Base-by-base conservation (phyloP, 1,140 invertebrate genomes). In the Ptiloglossa arizonensis region DNA sequence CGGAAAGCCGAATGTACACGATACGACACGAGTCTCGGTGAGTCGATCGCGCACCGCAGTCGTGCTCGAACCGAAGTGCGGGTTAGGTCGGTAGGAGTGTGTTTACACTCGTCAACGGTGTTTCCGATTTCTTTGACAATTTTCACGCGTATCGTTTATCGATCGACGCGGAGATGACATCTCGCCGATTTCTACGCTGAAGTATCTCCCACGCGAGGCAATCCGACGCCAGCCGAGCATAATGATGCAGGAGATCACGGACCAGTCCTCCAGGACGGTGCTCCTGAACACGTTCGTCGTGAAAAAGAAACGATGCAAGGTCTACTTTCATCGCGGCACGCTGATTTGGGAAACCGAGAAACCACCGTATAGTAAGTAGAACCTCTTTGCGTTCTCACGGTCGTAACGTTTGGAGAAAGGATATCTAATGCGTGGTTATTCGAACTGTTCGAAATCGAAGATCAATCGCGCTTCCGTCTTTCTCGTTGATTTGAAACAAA, bases 261-360 rank as follows among this genome's bases (percentile, higher is more conserved):
- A 70, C 32, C 70, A 77, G 3, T 60, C 77, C 44, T 87, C 80
- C 19, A 79, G 83, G 35, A 79, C 90, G 6, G 93, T 95, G 57
- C 87, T 95, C 46, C 89, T 95, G 22, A 95, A 93, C 79, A 95
- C 94, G 62, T 95, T 95, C 86, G 87, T 94, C 46, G 93, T 94
- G 62, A 93, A 93, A 76, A 95, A 94, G 80, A 95, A 95, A 89
- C 92, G 94, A 79, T 94, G 94, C 82, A 93, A 93, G 63, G 94
- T 95, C n/a, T 94, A 95, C 88, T 94, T 95, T 80, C 94, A 95
- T 90, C 93, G 93, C 41, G 93, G 93, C 71, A 94, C 92, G 41
- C 89, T 95, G 64, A 94, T 95, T 32, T 96, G 95, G 95, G 95
- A 95, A 80, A 94, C 94, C 19, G 93, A 94, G 85, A 92, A 91